Evolutionary conservation across 2,797 vertebrate genomes (phyloP).

Genomic region (Apogon hyalosoma): DNA sequence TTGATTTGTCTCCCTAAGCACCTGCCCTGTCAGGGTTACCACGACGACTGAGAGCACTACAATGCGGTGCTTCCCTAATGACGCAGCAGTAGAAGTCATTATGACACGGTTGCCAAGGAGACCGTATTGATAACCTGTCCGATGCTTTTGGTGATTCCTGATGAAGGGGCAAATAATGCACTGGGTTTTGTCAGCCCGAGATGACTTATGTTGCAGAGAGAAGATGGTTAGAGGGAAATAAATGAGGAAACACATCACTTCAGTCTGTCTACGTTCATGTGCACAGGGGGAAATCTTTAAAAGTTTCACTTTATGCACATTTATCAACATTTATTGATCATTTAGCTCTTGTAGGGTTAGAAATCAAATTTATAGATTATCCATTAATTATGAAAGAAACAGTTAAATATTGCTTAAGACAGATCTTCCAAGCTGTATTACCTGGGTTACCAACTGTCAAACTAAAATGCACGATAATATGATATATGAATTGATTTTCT

Average conservation of each 20-base stretch:
- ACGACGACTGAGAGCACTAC: constrained; percentile 51
- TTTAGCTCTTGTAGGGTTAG: no score
- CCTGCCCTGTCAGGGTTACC: constrained; percentile 67
- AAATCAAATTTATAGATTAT: no score
- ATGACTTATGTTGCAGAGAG: constrained; percentile 3
- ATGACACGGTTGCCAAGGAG: constrained; percentile 42
- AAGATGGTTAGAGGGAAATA: neutral
- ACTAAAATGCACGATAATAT: no score
- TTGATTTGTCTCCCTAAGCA: constrained; percentile 57
- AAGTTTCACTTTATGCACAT: no score
- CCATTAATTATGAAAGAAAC: no score
- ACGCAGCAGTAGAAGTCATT: constrained; percentile 42
- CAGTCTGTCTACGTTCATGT: neutral
- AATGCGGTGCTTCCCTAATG: constrained; percentile 48
- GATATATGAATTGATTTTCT: no score
- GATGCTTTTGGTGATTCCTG: constrained; percentile 15
- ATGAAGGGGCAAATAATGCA: constrained; percentile 23
- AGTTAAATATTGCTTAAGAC: no score
- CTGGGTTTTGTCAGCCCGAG: neutral
- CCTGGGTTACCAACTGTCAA: no score
- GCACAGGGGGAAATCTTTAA: no score
- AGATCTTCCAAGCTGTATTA: no score
- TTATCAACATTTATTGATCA: no score
- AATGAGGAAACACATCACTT: neutral
- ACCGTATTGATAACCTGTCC: constrained; percentile 56